Base-by-base conservation (phyloP, 2,113 vertebrate genomes). In the Sander lucioperca region DNA sequence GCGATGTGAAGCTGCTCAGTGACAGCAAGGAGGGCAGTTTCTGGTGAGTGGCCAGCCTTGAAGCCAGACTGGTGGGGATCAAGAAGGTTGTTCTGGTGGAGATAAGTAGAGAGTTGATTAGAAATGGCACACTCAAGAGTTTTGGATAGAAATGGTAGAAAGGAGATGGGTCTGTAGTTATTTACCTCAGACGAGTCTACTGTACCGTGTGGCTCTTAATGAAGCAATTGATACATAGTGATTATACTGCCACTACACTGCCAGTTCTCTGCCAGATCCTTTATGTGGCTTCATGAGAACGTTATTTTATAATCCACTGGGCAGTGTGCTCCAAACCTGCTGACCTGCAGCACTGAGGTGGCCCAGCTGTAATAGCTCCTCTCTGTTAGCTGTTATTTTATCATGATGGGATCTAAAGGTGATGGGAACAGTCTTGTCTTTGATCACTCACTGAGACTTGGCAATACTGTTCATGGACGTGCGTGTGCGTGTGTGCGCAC, bases 391-490 rank as follows among this genome's bases (percentile, higher is more conserved):
- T 36, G 83, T 78, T 82, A 82, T 74, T 88, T 89, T 68, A 84
- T 80, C 67, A 70, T 70, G 30, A 79, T 51, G 74, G 58, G 61
- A 57, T 77, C 72, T 78, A 3, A 25, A 43, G 75, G 77, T 74
- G 75, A 72, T 83, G 80, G 79, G 77, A 87, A 85, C 77, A 88
- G 72, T 16, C 65, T 74, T 63, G 72, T 54, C 88, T 93, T 94
- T 93, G 91, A 93, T 94, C 86, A 75, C 68, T 79, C 48, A 30
- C 67, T 77, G 56, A 79, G 58, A 25, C 27, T 18, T 11, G 23
- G 14, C 43, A 30, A 45, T 61, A 16, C 25, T 25, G 27, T 9
- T 54, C 56, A 19, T 12, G 10, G 39, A 11, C 39, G 1, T 2
- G 8, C 6, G 39, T 39, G 39, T 10, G 39, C 3, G 39, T 11